Base-by-base conservation (phyloP, 92 coral and sea anemone genomes). In the Palythoa heliodiscus region DNA sequence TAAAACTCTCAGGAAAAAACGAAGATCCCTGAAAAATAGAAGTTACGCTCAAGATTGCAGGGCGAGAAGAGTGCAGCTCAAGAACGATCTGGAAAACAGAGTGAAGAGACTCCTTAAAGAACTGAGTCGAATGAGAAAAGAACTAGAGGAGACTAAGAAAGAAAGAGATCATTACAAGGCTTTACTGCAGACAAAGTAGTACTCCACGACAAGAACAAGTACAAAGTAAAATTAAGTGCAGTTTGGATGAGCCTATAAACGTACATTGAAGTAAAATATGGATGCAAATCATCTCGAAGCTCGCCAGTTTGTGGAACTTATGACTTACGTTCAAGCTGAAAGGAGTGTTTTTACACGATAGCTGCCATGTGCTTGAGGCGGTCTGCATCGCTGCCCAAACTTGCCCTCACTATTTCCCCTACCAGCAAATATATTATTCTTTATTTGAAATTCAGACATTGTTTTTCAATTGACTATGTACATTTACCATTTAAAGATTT, bases 11-110 rank as follows among this genome's bases (percentile, higher is more conserved):
- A 88, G 93, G 48, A 87, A 88, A 47, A 89, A 74, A 57, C 89
- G 96, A 7, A 72, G 96, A 16, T 91, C 89, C 52, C 88, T 93
- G 12, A 93, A 93, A 54, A 93, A 93, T 66, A 86, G 96, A 52
- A 91, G 86, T 10, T 93, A 93, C 25, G 94, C 94, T 23, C 89
- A 86, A 73, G 81, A 83, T 19, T 93, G 96, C 84, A 88, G 96
- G 11, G 63, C 68, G n/a, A 90, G 90, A 53, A 85, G 94, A 22
- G 82, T 82, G 0, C 57, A 70, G 76, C 72, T 63, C 47, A 86
- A 89, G 66, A 71, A 55, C 53, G 77, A 60, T 20, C 82, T 93
- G 12, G 72, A 87, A 43, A 61, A n/a, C 70, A 76, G 75, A 48
- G 92, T 91, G 17, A 63, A 83, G 6, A 7, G 63, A 3, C 24